Percentiles rank a stretch among this genome's conserved stretches.
These are phyloP conservation scores for Agonopterix heracliana DNA, from an alignment of 2,888 invertebrate species.

Conservation along the genomic window DNA sequence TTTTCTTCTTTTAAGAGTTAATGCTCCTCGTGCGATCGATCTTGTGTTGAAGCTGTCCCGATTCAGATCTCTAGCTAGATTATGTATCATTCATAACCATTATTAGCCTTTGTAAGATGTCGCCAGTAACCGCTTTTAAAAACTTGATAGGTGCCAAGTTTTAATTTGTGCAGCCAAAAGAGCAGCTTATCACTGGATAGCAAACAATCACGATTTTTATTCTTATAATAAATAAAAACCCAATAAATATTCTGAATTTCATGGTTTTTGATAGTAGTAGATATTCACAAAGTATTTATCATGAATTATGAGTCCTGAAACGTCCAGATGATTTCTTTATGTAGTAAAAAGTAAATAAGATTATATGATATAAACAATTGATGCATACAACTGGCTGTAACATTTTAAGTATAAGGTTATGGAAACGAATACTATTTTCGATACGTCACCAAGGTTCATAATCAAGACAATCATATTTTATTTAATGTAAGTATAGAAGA, in stretches of 20 bases:
- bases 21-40: too few relatives aligned
- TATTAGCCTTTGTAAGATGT: constrained; percentile 5
- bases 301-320: too few relatives aligned
- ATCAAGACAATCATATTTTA: constrained; percentile 8
- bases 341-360: too few relatives aligned
- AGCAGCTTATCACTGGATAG: constrained; percentile 4
- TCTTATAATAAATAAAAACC: too few relatives aligned
- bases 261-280: too few relatives aligned
- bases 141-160: background rate
- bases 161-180: constrained; percentile 5
- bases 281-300: too few relatives aligned
- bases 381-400: too few relatives aligned
- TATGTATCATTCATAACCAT: constrained; percentile 11
- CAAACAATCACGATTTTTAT: too few relatives aligned
- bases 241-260: too few relatives aligned
- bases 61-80: constrained; percentile 11
- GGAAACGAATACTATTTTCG: constrained; percentile 6
- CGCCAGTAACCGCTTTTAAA: background rate
- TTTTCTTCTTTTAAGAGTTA: too few relatives aligned
- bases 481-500: constrained; percentile 1
- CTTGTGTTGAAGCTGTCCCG: background rate
- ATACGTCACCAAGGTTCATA: constrained; percentile 3
- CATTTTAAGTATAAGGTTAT: constrained; percentile 7
- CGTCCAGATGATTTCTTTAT: too few relatives aligned
- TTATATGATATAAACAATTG: too few relatives aligned